Base-by-base conservation (phyloP, 2,113 vertebrate genomes). In the Stercorarius parasiticus region DNA sequence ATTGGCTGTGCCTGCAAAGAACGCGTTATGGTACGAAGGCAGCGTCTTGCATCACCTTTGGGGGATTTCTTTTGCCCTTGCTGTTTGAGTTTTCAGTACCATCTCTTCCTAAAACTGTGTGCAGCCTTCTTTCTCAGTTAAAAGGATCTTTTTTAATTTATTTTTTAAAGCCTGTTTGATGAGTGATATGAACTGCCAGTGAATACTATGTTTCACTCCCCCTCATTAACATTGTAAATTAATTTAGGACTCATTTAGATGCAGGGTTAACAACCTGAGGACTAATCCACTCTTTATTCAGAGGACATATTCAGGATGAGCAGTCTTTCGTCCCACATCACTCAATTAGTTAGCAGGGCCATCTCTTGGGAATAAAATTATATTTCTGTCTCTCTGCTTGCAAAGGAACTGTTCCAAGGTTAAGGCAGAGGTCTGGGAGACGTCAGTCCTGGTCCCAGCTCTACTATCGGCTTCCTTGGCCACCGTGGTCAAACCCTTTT, bases 191-290 rank as follows among this genome's bases (percentile, higher is more conserved):
- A 91, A 62, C 40, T 74, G 65, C 56, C 74, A 78, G 55, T 2
- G 38, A 89, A 80, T 27, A 71, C 61, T 16, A 72, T 27, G n/a
- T 76, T 95, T 94, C 76, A 43, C 50, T 90, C 81, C 58, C 74
- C 43, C 70, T 87, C 77, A 80, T 95, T 94, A 95, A 80, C 25
- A 45, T 38, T 77, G 89, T 58, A 93, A 95, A 95, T 95, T 89
- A 85, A 95, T 95, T 95, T 93, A 72, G 53, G 53, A 69, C 66
- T 95, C 91, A 94, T 95, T 96, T 82, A 93, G 91, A 95, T 86
- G 84, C 56, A 90, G 74, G 84, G 95, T 94, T 93, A 94, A 90
- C 62, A 90, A 89, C 40, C 20, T 89, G 89, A 96, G 79, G 70
- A 91, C 62, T 93, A 84, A 94, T 69, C 74, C 67, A 58, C 70